phyloP scores from a whole-genome alignment of 2,888 invertebrate genomes.

The Tethea ocularis region DNA sequence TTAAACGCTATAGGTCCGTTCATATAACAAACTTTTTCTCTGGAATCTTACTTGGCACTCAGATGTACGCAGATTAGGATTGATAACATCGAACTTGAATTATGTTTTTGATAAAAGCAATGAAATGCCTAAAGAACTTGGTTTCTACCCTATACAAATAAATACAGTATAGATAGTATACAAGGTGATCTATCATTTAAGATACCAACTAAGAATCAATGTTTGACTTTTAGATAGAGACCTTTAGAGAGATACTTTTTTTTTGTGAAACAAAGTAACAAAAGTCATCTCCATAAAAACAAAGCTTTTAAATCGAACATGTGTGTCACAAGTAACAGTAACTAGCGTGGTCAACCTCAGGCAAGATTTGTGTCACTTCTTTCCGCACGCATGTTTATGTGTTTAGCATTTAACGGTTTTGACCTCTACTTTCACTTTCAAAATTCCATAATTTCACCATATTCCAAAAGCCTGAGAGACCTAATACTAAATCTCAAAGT shows the following conservation, averaged over 20 bases:
- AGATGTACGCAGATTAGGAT: no score
- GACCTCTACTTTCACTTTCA: conserved; percentile 1
- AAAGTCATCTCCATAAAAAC: conserved; percentile 28
- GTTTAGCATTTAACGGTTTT: conserved; percentile 9
- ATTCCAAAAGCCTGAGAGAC: neutral
- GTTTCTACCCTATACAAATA: no score
- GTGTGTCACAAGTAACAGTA: conserved; percentile 63
- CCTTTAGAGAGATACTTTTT: neutral
- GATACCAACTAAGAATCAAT: no score
- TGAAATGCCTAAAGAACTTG: no score
- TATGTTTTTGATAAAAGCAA: no score
- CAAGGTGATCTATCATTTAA: no score
- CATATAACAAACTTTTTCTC: no score
- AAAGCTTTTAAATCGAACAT: conserved; percentile 47
- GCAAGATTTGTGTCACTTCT: conserved; percentile 23
- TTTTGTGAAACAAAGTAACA: conserved; percentile 9
- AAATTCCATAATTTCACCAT: neutral
- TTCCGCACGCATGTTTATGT: conserved; percentile 11
- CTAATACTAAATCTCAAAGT: neutral
- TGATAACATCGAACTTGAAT: no score
- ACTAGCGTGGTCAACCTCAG: conserved; percentile 61
- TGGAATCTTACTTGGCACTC: no score
- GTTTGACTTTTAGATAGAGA: no score
- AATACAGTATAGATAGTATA: no score
- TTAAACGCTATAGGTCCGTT: no score